Evolutionary conservation across 2,888 invertebrate species (phyloP).

Genomic region (Cylloceria caligata): DNA sequence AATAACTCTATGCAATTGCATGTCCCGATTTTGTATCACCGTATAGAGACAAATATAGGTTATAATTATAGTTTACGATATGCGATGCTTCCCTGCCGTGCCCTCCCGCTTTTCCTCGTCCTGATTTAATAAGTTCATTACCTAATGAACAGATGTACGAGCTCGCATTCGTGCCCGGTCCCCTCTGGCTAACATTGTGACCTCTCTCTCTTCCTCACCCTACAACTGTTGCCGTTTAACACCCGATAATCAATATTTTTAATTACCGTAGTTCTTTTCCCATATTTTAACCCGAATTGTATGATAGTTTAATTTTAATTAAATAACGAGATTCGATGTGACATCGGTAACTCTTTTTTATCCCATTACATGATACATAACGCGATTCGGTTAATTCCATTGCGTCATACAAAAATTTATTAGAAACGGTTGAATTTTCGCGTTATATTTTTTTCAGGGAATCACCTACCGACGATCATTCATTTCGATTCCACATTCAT

Average conservation of each 20-base stretch:
- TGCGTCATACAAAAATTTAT: neutral
- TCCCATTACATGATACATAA: conserved; percentile 36
- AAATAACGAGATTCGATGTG: conserved; percentile 72
- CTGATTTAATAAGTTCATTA: conserved; percentile 84
- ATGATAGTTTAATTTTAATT: conserved; percentile 76
- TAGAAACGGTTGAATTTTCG: neutral
- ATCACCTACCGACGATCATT: neutral
- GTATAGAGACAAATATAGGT: conserved; percentile 31
- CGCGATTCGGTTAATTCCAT: neutral
- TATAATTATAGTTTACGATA: conserved; percentile 13
- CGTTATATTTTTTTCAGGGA: neutral
- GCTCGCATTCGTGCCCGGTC: conserved; percentile 52
- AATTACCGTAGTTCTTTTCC: conserved; percentile 76
- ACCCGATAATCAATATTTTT: conserved; percentile 83
- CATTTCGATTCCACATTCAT: neutral
- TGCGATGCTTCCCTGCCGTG: conserved; percentile 60
- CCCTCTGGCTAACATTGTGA: conserved; percentile 37
- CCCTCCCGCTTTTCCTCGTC: conserved; percentile 66
- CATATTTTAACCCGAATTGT: conserved; percentile 75
- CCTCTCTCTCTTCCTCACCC: conserved; percentile 32
- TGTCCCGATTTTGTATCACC: conserved; percentile 15
- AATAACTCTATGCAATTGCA: neutral
- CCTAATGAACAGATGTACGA: conserved; percentile 83
- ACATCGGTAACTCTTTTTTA: conserved; percentile 64
- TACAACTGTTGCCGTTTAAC: conserved; percentile 55